Evolutionary conservation across 2,888 invertebrate genomes (phyloP).

Genomic region (Agriopis marginaria): DNA sequence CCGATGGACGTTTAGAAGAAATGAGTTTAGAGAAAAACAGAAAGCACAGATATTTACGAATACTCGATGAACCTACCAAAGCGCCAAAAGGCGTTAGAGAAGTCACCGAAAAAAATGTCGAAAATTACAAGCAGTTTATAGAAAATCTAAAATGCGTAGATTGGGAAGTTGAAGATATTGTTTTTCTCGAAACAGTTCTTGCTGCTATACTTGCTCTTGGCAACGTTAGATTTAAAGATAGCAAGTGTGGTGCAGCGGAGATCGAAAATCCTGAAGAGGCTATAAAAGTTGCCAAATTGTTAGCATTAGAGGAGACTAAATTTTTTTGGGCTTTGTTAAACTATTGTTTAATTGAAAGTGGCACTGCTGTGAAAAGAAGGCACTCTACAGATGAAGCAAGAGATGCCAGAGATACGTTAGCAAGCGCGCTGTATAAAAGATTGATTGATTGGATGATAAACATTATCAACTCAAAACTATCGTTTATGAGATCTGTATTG

Average conservation of each 20-base stretch:
- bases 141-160: slow-evolving; percentile 89
- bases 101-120: slow-evolving; percentile 88
- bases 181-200: slow-evolving; percentile 89
- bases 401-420: slow-evolving; percentile 94
- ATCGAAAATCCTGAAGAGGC: slow-evolving; percentile 91
- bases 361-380: slow-evolving; percentile 88
- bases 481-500: slow-evolving; percentile 94
- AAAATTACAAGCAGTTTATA: slow-evolving; percentile 88
- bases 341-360: slow-evolving; percentile 92
- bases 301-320: slow-evolving; percentile 93
- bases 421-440: slow-evolving; percentile 93
- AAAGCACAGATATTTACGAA: slow-evolving; percentile 91
- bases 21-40: slow-evolving; percentile 89
- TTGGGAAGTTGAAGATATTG: slow-evolving; percentile 90
- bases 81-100: slow-evolving; percentile 88
- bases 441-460: slow-evolving; percentile 96
- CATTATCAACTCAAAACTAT: slow-evolving; percentile 93
- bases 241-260: slow-evolving; percentile 88
- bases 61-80: slow-evolving; percentile 85
- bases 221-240: slow-evolving; percentile 91
- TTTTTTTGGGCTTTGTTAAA: slow-evolving; percentile 94
- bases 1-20: slow-evolving; percentile 88
- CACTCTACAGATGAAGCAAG: slow-evolving; percentile 93
- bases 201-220: slow-evolving; percentile 93
- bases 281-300: slow-evolving; percentile 89